phyloP scores from a whole-genome alignment of 2,888 invertebrate species.

The Aspidiotus destructor region DNA sequence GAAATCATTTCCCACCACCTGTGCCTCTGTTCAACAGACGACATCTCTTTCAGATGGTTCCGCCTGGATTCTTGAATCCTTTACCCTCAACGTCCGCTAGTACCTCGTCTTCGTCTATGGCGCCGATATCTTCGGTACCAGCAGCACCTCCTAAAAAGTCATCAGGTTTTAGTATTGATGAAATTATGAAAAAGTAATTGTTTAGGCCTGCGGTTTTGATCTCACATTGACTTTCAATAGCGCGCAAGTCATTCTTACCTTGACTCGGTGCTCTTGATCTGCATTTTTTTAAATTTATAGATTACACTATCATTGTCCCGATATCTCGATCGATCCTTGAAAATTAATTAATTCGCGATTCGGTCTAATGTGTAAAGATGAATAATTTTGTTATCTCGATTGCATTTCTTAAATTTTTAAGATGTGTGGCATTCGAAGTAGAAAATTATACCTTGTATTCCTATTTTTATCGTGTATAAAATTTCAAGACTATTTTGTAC shows the following conservation, averaged over 20 bases:
- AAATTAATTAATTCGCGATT: too few species aligned
- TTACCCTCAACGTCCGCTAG: conserved; percentile 38
- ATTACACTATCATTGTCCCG: neutral
- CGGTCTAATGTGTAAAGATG: too few species aligned
- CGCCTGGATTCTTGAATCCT: conserved; percentile 32
- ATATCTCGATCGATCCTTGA: neutral
- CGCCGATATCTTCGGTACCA: conserved; percentile 41
- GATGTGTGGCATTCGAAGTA: too few species aligned
- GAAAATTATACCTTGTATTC: too few species aligned
- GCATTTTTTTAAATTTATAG: neutral
- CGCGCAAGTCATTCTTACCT: neutral
- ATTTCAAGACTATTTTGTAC: too few species aligned
- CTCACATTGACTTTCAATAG: neutral
- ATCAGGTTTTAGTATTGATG: conserved; percentile 75
- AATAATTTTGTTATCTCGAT: too few species aligned
- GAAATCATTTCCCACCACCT: conserved; percentile 38
- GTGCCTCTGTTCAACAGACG: conserved; percentile 38
- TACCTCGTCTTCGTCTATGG: conserved; percentile 41
- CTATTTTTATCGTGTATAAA: too few species aligned
- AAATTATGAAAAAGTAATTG: conserved; percentile 59
- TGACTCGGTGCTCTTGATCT: neutral
- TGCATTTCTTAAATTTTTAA: too few species aligned
- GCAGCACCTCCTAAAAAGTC: conserved; percentile 51
- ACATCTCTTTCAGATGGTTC: conserved; percentile 19
- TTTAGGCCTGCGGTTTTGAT: neutral